Percentiles rank a stretch among this genome's conserved stretches.
Conservation (phyloP, 2,888 invertebrate species). For the Prenolepis imparis region DNA sequence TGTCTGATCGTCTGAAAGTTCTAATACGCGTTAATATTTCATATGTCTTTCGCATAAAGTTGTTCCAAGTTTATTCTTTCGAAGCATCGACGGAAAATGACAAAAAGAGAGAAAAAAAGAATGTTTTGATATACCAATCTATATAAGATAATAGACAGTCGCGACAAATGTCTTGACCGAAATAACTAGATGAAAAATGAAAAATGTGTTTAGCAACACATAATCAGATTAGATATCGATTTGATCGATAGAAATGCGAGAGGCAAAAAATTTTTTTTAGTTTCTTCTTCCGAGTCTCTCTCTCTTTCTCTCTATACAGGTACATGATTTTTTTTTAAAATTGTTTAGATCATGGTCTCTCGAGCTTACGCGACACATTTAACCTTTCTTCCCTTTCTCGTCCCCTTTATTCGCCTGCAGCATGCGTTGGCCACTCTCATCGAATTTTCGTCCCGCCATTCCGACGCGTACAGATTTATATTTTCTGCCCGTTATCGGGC, state of each 20-base stretch:
- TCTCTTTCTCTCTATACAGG: background rate
- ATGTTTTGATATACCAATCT: background rate
- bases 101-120: background rate
- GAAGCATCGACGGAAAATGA: conserved; percentile 13
- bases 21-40: background rate
- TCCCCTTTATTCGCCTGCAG: conserved; percentile 13
- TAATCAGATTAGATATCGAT: background rate
- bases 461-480: conserved; percentile 77
- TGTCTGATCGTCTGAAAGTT: background rate
- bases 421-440: conserved; percentile 57
- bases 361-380: conserved; percentile 13
- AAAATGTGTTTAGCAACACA: background rate
- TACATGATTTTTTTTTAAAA: conserved; percentile 41
- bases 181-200: conserved; percentile 10
- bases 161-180: background rate
- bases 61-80: conserved; percentile 2
- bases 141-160: conserved; percentile 11
- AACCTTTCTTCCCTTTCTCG: background rate
- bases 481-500: conserved; percentile 72
- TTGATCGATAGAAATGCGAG: conserved; percentile 20
- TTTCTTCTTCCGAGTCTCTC: too few relatives aligned
- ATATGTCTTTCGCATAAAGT: background rate
- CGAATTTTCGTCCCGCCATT: conserved; percentile 77
- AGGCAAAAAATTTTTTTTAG: too few relatives aligned
- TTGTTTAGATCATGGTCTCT: conserved; percentile 16